Conservation (phyloP, 2,797 vertebrate genomes). For the Lophotriccus pileatus region DNA sequence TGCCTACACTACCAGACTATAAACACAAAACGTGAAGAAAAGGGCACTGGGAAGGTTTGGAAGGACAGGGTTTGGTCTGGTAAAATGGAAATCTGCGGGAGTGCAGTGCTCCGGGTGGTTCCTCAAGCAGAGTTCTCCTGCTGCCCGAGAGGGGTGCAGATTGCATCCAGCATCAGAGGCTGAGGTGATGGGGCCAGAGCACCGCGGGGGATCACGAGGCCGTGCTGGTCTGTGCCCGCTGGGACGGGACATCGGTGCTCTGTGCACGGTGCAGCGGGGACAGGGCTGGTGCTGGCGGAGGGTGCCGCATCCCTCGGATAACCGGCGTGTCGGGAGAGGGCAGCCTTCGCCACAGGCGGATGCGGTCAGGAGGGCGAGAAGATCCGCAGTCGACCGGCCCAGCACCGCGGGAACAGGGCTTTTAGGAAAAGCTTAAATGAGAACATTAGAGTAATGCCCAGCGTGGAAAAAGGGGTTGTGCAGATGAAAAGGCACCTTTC, state of each 20-base stretch:
- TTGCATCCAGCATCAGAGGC: rapidly evolving
- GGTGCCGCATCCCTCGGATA: not conserved
- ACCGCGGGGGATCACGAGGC: rapidly evolving
- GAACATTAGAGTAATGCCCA: not conserved
- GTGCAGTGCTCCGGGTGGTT: not conserved
- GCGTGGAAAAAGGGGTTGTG: not conserved
- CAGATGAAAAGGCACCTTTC: not conserved
- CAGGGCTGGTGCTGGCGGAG: rapidly evolving
- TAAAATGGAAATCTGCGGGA: not conserved
- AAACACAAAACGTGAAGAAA: not conserved
- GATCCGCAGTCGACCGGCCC: not conserved
- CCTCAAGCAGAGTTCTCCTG: not conserved
- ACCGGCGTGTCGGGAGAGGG: constrained; percentile 36
- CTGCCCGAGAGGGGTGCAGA: not conserved
- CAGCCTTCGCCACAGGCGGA: not conserved
- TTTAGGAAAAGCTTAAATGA: not conserved
- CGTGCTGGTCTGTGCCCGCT: rapidly evolving
- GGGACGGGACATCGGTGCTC: rapidly evolving
- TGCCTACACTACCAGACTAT: not conserved
- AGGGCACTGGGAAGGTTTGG: not conserved
- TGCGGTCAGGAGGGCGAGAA: rapidly evolving
- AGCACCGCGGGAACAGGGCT: not conserved
- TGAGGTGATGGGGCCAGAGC: not conserved
- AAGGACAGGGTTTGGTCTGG: not conserved
- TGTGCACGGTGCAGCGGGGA: not conserved